Base-by-base conservation (phyloP, 2,888 invertebrate species). In the Glaucopsyche alexis region DNA sequence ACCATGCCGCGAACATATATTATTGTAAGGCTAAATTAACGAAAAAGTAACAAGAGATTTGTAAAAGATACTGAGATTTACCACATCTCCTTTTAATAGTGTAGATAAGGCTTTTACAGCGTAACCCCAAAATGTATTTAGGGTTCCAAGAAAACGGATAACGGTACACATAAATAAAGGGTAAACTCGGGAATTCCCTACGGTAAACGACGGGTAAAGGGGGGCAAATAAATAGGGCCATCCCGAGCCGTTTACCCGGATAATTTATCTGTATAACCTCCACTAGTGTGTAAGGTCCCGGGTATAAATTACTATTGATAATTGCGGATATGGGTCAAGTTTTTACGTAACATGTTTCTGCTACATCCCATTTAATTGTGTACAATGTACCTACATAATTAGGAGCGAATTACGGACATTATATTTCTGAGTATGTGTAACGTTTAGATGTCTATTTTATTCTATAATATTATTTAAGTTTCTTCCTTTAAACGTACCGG, bases 241-340 rank as follows among this genome's bases (percentile, higher is more conserved):
- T 19, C 45, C 19, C 29, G 49, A 69, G 69, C 69, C 69, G 29
- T 47, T 49, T 69, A 69, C 9, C 69, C 69, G 49, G 69, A 14
- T 69, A 60, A 69, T 69, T 69, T 67, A 67, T 69, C 69, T 29
- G 49, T 69, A 42, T 67, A 49, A 47, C 49, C 69, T 69, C 14
- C 55, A 19, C 55, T 60, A 14, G 29, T 14, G 60, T 13, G 29
- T 29, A 38, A 38, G 29, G 29, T 60, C 9, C 19, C 29, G 60
- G 29, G 13, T 19, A 9, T 60, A 60, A 60, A 29, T 29, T 29
- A 29, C 13, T 60, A 29, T 60, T 29, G 60, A 60, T 19, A 55
- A 2, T 52, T 7, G 29, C 29, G 29, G 29, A 29, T 29, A 29
- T 29, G 29, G 52, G 52, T 52, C 11, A 11, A 1, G 55, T 55